Evolutionary conservation across 2,797 vertebrate species (phyloP).

Genomic region (Mormyrus hasselquistii): DNA sequence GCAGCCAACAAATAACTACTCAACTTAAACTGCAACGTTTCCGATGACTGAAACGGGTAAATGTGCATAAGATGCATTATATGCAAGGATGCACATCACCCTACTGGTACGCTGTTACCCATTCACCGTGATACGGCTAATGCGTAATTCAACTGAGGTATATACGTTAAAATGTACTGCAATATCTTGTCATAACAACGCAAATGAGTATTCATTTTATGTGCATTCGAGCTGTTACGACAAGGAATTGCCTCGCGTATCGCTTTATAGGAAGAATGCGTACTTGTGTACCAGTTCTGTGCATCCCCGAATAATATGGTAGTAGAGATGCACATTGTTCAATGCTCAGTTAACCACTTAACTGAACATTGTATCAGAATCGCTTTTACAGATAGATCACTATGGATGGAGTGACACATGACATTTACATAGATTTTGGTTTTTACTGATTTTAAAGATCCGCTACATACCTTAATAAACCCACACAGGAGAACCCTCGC

Average conservation of each 20-base stretch:
- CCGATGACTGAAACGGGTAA: neutral
- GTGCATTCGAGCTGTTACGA: neutral
- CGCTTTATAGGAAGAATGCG: neutral
- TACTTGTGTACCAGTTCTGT: neutral
- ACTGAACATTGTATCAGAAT: no score
- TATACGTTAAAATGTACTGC: neutral
- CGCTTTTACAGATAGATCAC: neutral
- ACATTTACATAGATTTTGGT: neutral
- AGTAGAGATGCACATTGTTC: neutral
- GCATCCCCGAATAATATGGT: neutral
- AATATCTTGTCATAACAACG: neutral
- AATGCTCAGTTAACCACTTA: neutral
- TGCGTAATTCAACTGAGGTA: neutral
- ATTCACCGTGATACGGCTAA: neutral
- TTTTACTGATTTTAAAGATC: neutral
- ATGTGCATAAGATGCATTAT: neutral
- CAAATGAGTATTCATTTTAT: neutral
- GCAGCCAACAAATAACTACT: neutral
- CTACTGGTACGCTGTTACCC: neutral
- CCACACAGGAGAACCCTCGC: slow-evolving; percentile 29
- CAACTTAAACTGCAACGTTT: neutral
- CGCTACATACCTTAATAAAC: slow-evolving; percentile 50
- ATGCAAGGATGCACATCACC: neutral
- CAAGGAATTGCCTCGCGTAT: neutral
- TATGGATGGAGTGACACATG: neutral